Evolutionary conservation across 2,113 vertebrate species (phyloP), one percentile per base, ranked within the genome.

Genomic region (Calidris pugnax): DNA sequence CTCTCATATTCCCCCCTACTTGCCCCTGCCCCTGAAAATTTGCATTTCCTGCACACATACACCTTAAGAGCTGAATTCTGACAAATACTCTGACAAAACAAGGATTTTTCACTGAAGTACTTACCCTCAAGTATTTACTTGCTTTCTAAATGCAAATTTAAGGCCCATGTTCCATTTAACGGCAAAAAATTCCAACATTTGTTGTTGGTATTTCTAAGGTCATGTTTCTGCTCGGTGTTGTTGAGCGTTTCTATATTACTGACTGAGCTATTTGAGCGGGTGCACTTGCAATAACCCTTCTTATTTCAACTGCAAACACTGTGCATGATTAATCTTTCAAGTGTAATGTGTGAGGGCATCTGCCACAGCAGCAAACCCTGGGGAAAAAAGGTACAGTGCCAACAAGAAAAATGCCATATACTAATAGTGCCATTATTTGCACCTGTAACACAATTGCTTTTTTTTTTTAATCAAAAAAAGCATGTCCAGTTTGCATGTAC

Each of bases 401-500:
- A 89, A n/a, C 33, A 81, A 20, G 24, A 24, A 80, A 92, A 86
- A 67, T 47, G 20, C 12, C 10, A 5, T 53, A 6, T 32, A 63
- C 47, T 90, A 53, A 75, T 4, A 59, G 22, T 35, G 60, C 33
- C 4, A 0, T 50, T 64, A 30, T 41, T 87, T 78, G 35, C 45
- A 43, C 37, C 56, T 77, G 18, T 71, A 84, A 62, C 51, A 39
- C 27, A 63, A 3, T 14, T 60, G 35, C 16, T 47, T 89, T 81
- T 45, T 23, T 64, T 41, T 30, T 55, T 30, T 11, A 53, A 51
- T 11, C 48, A 63, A 43, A 85, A 73, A 73, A 57, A 95, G 96
- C 92, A 91, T 72, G 93, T 79, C 59, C n/a, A 14, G 26, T 83
- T 85, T 96, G 95, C 75, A 93, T 87, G 82, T 45, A 2, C 14